Percentiles rank a stretch among this genome's conserved stretches.
These are phyloP conservation scores for Notoglanidium macrostoma DNA, from an alignment of 2,797 vertebrate species.

Conservation along the genomic window DNA sequence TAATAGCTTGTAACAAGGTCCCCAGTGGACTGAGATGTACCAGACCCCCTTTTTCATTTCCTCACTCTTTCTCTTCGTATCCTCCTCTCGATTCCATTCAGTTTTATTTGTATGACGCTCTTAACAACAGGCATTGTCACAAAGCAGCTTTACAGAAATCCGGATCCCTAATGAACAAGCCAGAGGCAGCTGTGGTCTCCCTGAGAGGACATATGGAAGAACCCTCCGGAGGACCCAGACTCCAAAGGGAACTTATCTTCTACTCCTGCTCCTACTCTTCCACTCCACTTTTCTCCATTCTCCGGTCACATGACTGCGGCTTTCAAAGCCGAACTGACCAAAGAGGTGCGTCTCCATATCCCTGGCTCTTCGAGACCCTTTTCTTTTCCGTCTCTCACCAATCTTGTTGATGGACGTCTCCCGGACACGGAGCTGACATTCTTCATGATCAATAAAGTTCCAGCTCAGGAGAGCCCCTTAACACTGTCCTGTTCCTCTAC, in stretches of 20 bases:
- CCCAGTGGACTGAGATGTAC: conserved; percentile 37
- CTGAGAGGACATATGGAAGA: not conserved
- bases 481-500: not conserved
- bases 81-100: not conserved
- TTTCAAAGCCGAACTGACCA: conserved; percentile 1
- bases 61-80: conserved; percentile 7
- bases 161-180: not conserved
- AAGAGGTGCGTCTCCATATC: conserved; percentile 28
- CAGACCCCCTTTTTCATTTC: conserved; percentile 39
- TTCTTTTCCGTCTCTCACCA: conserved; percentile 12
- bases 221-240: not conserved
- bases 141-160: not conserved
- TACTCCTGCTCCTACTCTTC: not conserved
- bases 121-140: not conserved
- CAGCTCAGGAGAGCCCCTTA: not conserved
- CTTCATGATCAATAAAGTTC: conserved; percentile 5
- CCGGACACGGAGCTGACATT: conserved; percentile 3
- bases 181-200: not conserved
- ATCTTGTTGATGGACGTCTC: conserved; percentile 26
- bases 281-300: not conserved
- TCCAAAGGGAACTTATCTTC: not conserved
- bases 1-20: conserved; percentile 59
- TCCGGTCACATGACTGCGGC: conserved; percentile 10
- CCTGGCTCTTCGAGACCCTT: not conserved
- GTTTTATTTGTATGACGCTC: not conserved